Conservation (phyloP, 2,113 vertebrate species). For the Vidua macroura region DNA sequence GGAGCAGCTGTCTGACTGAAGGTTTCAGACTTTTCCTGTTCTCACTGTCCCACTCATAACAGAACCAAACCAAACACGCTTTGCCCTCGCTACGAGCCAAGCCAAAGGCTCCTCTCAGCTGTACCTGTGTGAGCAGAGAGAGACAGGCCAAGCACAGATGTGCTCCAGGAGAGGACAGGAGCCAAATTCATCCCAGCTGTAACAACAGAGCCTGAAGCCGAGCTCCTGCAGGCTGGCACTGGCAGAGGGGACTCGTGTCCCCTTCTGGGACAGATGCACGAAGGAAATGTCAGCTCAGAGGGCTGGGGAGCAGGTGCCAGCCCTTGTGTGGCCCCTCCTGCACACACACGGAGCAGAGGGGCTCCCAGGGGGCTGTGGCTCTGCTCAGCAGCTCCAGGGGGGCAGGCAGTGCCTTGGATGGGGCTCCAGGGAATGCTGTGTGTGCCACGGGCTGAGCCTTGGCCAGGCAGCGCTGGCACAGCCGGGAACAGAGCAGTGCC, state of each 20-base stretch:
- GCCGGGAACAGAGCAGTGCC: neutral
- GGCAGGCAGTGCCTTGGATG: neutral
- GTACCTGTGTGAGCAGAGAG: neutral
- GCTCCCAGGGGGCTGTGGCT: neutral
- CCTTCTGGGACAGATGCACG: neutral
- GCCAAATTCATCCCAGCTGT: neutral
- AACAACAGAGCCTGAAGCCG: neutral
- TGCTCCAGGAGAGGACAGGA: neutral
- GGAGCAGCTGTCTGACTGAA: neutral
- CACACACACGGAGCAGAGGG: rapidly evolving
- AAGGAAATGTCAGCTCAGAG: neutral
- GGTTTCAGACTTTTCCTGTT: neutral
- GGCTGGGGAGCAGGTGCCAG: neutral
- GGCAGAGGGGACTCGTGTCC: neutral
- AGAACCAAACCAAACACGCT: neutral
- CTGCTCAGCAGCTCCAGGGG: neutral
- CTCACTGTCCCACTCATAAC: neutral
- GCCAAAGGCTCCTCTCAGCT: neutral
- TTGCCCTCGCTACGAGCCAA: neutral
- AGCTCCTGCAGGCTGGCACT: neutral
- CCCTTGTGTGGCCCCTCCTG: neutral
- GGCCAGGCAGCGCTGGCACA: neutral
- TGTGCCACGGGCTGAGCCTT: rapidly evolving
- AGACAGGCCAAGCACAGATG: neutral
- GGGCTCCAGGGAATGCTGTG: neutral